Conservation (phyloP, 2,113 vertebrate genomes). For the Melierax canorus region DNA sequence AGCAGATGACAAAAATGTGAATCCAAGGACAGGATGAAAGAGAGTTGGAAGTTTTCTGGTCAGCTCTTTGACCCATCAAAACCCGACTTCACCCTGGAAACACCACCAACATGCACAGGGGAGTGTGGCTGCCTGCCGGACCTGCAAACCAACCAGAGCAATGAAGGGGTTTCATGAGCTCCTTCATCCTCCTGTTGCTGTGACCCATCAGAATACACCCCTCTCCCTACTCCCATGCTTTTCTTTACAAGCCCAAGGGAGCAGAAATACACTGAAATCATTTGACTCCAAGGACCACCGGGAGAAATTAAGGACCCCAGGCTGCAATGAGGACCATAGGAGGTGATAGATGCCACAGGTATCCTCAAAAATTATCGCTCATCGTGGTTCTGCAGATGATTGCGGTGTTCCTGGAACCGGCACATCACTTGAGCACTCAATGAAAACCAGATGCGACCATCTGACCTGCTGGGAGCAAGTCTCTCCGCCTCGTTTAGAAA, state of each 20-base stretch:
- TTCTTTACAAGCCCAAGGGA: background rate
- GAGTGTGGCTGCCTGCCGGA: background rate
- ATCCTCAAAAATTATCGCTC: background rate
- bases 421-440: background rate
- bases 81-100: background rate
- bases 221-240: rapidly evolving
- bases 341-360: background rate
- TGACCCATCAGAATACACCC: background rate
- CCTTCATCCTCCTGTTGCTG: background rate
- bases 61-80: background rate
- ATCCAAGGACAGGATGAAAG: background rate
- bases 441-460: background rate
- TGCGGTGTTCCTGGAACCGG: background rate
- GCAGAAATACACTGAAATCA: background rate
- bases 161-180: background rate
- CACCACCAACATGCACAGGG: rapidly evolving
- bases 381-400: rapidly evolving
- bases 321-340: background rate
- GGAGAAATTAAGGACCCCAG: background rate
- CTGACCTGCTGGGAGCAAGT: background rate
- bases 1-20: background rate
- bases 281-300: background rate
- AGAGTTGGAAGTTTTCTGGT: background rate
- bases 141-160: background rate
- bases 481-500: rapidly evolving